Conservation (phyloP, 2,888 invertebrate species). For the Brachyopa scutellaris region DNA sequence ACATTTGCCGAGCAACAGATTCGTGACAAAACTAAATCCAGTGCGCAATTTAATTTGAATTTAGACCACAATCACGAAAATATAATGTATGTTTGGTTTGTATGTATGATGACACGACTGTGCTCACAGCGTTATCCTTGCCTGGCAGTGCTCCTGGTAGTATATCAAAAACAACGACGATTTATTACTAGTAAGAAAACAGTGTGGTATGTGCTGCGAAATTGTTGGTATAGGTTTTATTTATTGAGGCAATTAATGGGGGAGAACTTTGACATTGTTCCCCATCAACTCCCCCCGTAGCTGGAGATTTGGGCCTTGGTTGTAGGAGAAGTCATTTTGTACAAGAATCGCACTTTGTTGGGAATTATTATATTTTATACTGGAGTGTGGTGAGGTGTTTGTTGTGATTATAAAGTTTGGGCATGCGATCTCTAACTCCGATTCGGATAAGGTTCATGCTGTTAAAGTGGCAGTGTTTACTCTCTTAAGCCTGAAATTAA, state of each 20-base stretch:
- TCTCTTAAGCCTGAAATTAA: too few species aligned
- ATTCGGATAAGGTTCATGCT: background rate
- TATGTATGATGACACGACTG: too few species aligned
- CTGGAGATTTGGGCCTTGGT: background rate
- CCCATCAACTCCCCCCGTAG: background rate
- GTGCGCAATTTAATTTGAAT: slow-evolving; percentile 16
- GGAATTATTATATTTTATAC: slow-evolving; percentile 11
- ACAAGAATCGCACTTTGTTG: slow-evolving; percentile 16
- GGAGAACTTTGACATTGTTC: slow-evolving; percentile 44
- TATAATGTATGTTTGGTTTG: background rate
- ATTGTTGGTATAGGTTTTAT: slow-evolving; percentile 44
- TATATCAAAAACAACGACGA: slow-evolving; percentile 48
- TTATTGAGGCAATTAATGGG: slow-evolving; percentile 52
- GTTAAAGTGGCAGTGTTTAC: too few species aligned
- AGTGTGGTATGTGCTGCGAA: slow-evolving; percentile 35
- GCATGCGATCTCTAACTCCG: slow-evolving; percentile 24
- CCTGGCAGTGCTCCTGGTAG: slow-evolving; percentile 12
- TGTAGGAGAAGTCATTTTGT: slow-evolving; percentile 19
- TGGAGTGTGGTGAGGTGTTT: background rate
- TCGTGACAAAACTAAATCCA: slow-evolving; percentile 47
- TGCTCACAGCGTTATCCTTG: too few species aligned
- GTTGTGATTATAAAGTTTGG: background rate
- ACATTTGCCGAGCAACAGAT: slow-evolving; percentile 38
- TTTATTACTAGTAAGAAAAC: slow-evolving; percentile 41
- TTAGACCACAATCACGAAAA: background rate